Evolutionary conservation across 2,797 vertebrate species (phyloP), one percentile per base, ranked within the genome.

Genomic region (Typhlichthys eigenmanni): DNA sequence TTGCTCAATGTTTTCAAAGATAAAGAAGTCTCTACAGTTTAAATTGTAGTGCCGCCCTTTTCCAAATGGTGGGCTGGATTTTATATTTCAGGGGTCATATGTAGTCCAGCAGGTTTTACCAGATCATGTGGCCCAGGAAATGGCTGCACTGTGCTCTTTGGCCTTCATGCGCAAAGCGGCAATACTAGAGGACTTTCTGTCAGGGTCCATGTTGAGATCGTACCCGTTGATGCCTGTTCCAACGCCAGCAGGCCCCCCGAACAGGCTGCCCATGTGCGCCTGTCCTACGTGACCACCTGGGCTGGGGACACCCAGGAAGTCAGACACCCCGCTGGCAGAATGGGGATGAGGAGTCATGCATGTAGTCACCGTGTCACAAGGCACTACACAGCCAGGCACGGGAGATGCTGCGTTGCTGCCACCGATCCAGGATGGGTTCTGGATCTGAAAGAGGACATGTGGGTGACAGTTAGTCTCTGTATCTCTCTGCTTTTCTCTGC

Each of bases 101-200:
- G 45, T 16, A 32, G 58, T 83, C 74, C 72, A 62, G 66, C 66
- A 51, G 64, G 46, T 34, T 47, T 52, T 58, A 59, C 62, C 83
- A 46, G 77, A 88, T 98, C 96, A 99, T 95, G 97, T 98, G 2
- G 98, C 96, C 97, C 97, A 99, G 64, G 98, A 99, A 86, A 99
- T 99, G 64, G 98, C 97, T 0, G 98, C 98, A 4, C 98, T 99
- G 94, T 99, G 97, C 94, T 99, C 98, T 88, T 99, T 99, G 50
- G 98, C 98, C 79, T 99, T 99, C 96, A 99, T 98, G 84, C 98
- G 93, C 83, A 99, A 91, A 32, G 97, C 91, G 0, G 97, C 98
- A 1, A 99, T 99, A 89, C 97, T 99, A 68, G 97, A 99, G 29
- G 93, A 97, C 92, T 98, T 99, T 91, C 97, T 95, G 90, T 99